phyloP scores from a whole-genome alignment of 2,797 vertebrate species.

The Rhabdophis nuchalis region DNA sequence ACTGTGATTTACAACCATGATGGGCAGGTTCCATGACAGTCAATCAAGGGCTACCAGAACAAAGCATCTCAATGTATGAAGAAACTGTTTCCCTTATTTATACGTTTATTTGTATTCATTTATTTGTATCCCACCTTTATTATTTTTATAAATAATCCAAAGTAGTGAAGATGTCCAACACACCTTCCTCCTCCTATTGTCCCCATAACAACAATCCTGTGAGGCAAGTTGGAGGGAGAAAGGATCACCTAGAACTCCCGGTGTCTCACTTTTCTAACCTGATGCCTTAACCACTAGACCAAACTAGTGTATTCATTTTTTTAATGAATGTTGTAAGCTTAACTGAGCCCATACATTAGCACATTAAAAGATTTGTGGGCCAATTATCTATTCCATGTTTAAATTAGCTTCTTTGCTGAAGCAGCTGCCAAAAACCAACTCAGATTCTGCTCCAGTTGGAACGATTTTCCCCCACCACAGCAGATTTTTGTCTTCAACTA shows the following conservation, averaged over 20 bases:
- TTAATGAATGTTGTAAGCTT: not conserved
- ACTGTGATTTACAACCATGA: not conserved
- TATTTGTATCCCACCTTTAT: not conserved
- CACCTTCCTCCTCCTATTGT: not conserved
- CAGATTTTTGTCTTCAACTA: not conserved
- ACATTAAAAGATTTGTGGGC: not conserved
- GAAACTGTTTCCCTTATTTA: too few species aligned
- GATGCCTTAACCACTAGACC: not conserved
- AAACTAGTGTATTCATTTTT: not conserved
- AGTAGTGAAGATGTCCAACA: not conserved
- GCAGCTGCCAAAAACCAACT: not conserved
- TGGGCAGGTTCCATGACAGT: not conserved
- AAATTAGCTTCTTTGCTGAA: not conserved
- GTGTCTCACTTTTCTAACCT: not conserved
- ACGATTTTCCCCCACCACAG: not conserved
- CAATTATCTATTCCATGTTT: not conserved
- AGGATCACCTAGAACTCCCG: not conserved
- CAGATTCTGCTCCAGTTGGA: not conserved
- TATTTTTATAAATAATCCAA: not conserved
- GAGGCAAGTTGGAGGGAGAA: not conserved
- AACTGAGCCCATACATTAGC: not conserved
- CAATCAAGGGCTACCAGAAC: not conserved
- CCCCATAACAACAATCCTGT: not conserved
- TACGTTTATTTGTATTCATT: not conserved
- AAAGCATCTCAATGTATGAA: too few species aligned